Base-by-base conservation (phyloP, 1,140 invertebrate genomes). In the Lepidurus packardi region DNA sequence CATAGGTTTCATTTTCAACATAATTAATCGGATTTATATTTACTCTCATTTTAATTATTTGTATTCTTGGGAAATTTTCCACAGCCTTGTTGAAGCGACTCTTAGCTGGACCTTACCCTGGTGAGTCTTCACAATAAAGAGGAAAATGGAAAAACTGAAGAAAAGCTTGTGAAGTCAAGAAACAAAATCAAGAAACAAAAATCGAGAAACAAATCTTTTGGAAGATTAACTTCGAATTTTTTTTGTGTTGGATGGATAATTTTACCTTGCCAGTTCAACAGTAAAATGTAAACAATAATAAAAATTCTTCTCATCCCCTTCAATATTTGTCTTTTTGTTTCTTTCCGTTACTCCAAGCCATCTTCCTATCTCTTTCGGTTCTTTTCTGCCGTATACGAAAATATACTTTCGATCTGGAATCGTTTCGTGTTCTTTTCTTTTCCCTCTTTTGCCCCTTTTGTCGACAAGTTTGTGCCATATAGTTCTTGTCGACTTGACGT, bases 61-160 rank as follows among this genome's bases (percentile, higher is more conserved):
- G n/a, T 8, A 73, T 77, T 77, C 7, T 11, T 25, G 75, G 75
- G 45, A 42, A 73, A 76, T 65, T 80, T 80, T 73, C 79, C 81
- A 1, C 80, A 85, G 85, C 83, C 16, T 85, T 85, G 81, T 77
- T 85, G 77, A 85, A 85, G 82, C 82, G 81, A 45, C 73, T 85
- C 43, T 81, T 85, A 77, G 84, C 85, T 73, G 85, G 85, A 76
- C 85, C 85, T 76, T 85, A 80, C 82, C 85, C 85, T n/a, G 84
- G 53, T 1, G 53, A 65, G 21, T 11, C 13, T 65, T 83, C 74
- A 81, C 41, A 11, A 45, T 47, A 34, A 78, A n/a, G 44, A 44
- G 34, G 78, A 79, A 34, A 76, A 42, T 21, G 16, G 24, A 77
- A 42, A 53, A 21, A 73, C 44, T 34, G 45, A 79, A 79, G 78